Base-by-base conservation (phyloP, 2,113 vertebrate genomes). In the Rhagologus leucostigma region DNA sequence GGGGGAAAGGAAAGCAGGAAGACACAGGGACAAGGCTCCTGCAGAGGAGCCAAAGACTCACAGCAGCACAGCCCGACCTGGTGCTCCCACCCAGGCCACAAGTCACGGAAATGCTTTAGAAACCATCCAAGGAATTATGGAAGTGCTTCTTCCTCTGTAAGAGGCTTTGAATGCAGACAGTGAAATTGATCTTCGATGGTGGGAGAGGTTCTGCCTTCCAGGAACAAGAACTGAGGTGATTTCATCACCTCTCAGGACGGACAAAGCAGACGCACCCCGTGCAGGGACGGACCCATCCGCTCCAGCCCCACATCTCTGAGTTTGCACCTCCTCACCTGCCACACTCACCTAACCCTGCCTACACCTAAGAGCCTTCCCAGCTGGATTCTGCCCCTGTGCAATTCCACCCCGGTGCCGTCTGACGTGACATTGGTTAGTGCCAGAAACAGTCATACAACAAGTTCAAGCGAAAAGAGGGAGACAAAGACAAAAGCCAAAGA, bases 221-320 rank as follows among this genome's bases (percentile, higher is more conserved):
- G 32, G 77, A 65, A 30, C 26, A 67, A 83, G 64, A 69, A 62
- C 1, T 1, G 10, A 70, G 16, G 42, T 0, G 22, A 89, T 35
- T 35, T 2, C 76, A 11, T 11, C 64, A 22, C 56, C 60, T 49
- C 85, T 76, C 5, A 1, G 30, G 70, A 52, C 64, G 46, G 67
- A 59, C 3, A 7, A 50, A 50, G 47, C 32, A 30, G 71, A 44
- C 0, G 1, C 47, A 24, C 55, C 59, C 50, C 3, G 3, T 3
- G 0, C 1, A 2, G 42, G 46, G 44, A 60, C 0, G 0, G 46
- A 50, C 2, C 3, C 0, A 1, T 29, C 41, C 5, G 24, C 70
- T 76, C 71, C 79, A 49, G 16, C 49, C 26, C 41, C 41, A 3
- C 4, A 10, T 9, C 35, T 33, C 62, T 5, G 33, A 32, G 35